A percentile compares a stretch with the other conserved stretches of the same genome.
These are phyloP conservation scores for Dendrophyllia cribrosa DNA, from an alignment of 64 coral and sea anemone genomes.

Conservation along the genomic window DNA sequence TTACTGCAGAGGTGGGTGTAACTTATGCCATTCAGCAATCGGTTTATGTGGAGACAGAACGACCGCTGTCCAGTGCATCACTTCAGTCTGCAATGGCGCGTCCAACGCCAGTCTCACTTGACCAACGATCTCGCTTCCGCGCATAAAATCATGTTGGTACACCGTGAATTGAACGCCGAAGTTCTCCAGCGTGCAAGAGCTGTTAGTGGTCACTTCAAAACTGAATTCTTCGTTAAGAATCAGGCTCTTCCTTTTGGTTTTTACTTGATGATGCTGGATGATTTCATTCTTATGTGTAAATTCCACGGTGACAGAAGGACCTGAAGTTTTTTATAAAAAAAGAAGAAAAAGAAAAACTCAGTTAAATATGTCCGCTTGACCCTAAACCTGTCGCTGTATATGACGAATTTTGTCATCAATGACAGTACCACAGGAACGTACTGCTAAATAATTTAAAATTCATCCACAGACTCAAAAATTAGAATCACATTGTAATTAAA, in stretches of 20 bases:
- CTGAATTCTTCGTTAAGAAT: conserved; percentile 58
- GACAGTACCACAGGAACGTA: no score
- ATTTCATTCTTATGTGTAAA: conserved; percentile 66
- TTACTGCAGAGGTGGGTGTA: conserved; percentile 44
- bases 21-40: conserved; percentile 73
- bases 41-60: conserved; percentile 71
- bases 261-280: conserved; percentile 58
- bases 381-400: no score
- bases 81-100: conserved; percentile 68
- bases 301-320: conserved; percentile 71
- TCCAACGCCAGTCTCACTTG: conserved; percentile 68
- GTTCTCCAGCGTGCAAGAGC: conserved; percentile 70
- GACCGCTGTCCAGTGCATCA: conserved; percentile 83
- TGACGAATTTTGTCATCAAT: no score
- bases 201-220: conserved; percentile 78
- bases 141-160: conserved; percentile 67
- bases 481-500: no score
- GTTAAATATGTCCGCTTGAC: no score
- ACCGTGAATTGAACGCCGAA: conserved; percentile 77
- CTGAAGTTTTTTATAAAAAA: not conserved
- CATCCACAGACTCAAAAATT: no score
- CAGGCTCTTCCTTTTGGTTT: conserved; percentile 32
- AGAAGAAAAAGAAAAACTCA: not conserved
- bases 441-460: no score
- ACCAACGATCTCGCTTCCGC: conserved; percentile 76